Percentiles rank a stretch among this genome's conserved stretches.
phyloP scores from a whole-genome alignment of 2,888 invertebrate genomes.

The Heterodera filipjevi region DNA sequence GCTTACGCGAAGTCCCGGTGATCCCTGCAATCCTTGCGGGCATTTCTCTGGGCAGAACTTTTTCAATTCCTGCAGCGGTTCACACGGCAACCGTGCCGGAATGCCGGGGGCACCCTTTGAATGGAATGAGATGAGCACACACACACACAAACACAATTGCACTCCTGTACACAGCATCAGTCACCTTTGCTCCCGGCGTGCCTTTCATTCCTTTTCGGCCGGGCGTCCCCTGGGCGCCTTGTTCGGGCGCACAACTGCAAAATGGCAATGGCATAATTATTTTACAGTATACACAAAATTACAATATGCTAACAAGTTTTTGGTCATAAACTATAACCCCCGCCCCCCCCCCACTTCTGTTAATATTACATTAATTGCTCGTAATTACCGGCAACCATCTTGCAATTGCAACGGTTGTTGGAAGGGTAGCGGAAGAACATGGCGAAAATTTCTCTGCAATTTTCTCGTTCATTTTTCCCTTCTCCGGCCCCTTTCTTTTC shows the following conservation, averaged over 20 bases:
- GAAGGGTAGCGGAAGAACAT: slow-evolving; percentile 17
- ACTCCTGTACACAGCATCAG: too few relatives aligned
- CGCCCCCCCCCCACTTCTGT: too few relatives aligned
- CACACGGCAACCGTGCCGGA: slow-evolving; percentile 61
- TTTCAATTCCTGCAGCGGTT: slow-evolving; percentile 51
- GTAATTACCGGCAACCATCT: neutral
- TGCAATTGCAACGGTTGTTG: neutral
- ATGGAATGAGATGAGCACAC: too few relatives aligned
- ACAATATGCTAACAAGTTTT: neutral
- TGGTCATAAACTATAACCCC: too few relatives aligned
- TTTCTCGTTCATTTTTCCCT: neutral
- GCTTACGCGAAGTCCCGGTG: slow-evolving; percentile 46
- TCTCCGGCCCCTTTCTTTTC: neutral
- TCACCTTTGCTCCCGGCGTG: slow-evolving; percentile 27
- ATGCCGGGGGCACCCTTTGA: slow-evolving; percentile 44
- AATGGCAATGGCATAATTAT: neutral
- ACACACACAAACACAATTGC: neutral
- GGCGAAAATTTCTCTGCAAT: slow-evolving; percentile 23
- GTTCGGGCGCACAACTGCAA: slow-evolving; percentile 51
- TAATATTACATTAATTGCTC: neutral
- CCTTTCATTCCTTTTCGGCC: slow-evolving; percentile 58
- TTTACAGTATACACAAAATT: neutral
- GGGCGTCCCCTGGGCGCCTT: slow-evolving; percentile 55
- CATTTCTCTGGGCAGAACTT: slow-evolving; percentile 52
- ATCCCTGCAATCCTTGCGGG: slow-evolving; percentile 57